These are phyloP conservation scores for Murina feae DNA, from an alignment of 2,113 vertebrate species.

Conservation along the genomic window DNA sequence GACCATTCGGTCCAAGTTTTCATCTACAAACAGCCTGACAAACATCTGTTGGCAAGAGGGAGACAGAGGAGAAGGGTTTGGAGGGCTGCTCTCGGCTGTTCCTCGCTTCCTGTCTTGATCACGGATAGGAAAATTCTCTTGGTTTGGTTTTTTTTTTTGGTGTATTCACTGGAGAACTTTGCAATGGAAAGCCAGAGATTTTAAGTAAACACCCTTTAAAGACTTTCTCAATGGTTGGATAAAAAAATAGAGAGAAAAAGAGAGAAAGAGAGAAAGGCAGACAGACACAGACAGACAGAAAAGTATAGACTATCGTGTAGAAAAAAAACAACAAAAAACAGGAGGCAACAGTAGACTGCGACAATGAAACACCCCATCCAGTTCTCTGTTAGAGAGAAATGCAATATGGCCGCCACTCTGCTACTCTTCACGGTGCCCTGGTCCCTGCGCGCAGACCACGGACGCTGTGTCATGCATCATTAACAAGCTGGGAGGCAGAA, in stretches of 20 bases:
- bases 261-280: conserved; percentile 45
- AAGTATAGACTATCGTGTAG: conserved; percentile 79
- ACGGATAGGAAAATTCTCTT: conserved; percentile 82
- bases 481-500: conserved; percentile 75
- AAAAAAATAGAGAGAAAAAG: conserved; percentile 53
- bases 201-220: conserved; percentile 83
- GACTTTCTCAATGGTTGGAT: conserved; percentile 75
- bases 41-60: conserved; percentile 94
- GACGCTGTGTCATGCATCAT: conserved; percentile 83
- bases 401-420: conserved; percentile 71
- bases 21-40: conserved; percentile 95
- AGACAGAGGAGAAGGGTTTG: conserved; percentile 92
- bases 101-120: conserved; percentile 84
- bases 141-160: conserved; percentile 4
- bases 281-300: conserved; percentile 74
- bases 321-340: conserved; percentile 79
- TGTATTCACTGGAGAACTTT: conserved; percentile 81
- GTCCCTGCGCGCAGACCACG: conserved; percentile 71
- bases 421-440: conserved; percentile 70
- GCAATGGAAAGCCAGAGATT: conserved; percentile 83
- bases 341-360: conserved; percentile 80
- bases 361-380: conserved; percentile 75
- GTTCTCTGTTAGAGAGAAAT: conserved; percentile 77
- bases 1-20: conserved; percentile 94
- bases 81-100: conserved; percentile 84